Percentiles rank a stretch among this genome's conserved stretches.
phyloP scores from a whole-genome alignment of 2,113 vertebrate species.

The Melanostigma gelatinosum region DNA sequence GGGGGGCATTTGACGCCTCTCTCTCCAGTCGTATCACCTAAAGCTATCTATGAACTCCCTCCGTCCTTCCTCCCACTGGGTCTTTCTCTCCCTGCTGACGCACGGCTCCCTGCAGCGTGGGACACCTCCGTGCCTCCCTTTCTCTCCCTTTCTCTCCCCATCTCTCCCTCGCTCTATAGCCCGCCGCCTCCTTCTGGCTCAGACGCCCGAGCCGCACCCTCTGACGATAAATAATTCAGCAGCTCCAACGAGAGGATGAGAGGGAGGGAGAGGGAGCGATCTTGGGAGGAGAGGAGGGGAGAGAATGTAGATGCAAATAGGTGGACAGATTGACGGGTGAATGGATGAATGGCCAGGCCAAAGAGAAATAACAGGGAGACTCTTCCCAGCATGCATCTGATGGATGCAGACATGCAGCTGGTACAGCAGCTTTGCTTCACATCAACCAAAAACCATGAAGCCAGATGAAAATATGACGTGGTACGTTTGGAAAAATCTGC shows the following conservation, averaged over 20 bases:
- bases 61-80: conserved; percentile 45
- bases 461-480: neutral
- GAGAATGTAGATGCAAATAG: conserved; percentile 42
- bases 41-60: conserved; percentile 55
- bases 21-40: conserved; percentile 51
- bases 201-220: conserved; percentile 50
- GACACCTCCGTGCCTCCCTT: conserved; percentile 49
- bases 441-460: conserved; percentile 28
- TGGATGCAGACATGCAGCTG: conserved; percentile 39
- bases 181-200: conserved; percentile 52
- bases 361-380: conserved; percentile 20
- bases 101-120: conserved; percentile 55
- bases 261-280: neutral
- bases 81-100: conserved; percentile 68
- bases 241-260: conserved; percentile 53
- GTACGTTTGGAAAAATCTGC: neutral
- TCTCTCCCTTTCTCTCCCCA: conserved; percentile 18
- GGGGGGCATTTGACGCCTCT: conserved; percentile 43
- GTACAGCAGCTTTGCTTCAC: neutral
- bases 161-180: conserved; percentile 1
- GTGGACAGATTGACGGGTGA: conserved; percentile 52
- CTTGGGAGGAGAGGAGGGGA: conserved; percentile 26
- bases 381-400: conserved; percentile 50
- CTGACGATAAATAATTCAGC: conserved; percentile 80
- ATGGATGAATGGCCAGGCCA: conserved; percentile 32